phyloP scores from a whole-genome alignment of 2,113 vertebrate genomes.

The Plecturocebus donacophilus region DNA sequence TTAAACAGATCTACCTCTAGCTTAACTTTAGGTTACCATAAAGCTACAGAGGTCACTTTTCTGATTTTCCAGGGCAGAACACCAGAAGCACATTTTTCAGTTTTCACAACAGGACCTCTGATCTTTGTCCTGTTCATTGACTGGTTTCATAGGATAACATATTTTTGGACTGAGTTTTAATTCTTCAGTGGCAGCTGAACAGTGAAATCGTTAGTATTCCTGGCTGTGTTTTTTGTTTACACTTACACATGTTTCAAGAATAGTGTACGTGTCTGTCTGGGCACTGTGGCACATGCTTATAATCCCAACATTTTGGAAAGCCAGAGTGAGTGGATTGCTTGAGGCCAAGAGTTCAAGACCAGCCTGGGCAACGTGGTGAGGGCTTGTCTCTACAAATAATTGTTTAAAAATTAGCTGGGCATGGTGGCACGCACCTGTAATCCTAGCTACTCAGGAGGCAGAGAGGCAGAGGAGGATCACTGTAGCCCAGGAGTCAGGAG shows the following conservation, averaged over 20 bases:
- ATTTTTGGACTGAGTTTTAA: not conserved
- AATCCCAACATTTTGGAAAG: too few species aligned
- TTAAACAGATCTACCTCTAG: not conserved
- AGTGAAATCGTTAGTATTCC: constrained; percentile 8
- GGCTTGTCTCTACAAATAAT: too few species aligned
- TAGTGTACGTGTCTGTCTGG: not conserved
- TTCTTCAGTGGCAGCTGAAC: not conserved
- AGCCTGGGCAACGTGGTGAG: too few species aligned
- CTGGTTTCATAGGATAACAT: not conserved
- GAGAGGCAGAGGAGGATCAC: too few species aligned
- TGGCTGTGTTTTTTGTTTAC: not conserved
- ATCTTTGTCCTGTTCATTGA: not conserved
- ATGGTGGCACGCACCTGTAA: too few species aligned
- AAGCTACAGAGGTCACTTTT: not conserved
- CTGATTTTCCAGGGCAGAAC: not conserved
- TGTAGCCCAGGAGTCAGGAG: too few species aligned
- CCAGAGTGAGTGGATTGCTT: too few species aligned
- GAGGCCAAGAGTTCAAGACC: too few species aligned
- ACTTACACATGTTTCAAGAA: not conserved
- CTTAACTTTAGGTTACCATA: not conserved
- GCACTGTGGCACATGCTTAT: too few species aligned
- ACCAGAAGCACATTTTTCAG: not conserved
- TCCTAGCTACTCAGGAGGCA: too few species aligned
- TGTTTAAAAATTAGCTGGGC: too few species aligned
- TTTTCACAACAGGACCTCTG: not conserved